phyloP scores from a whole-genome alignment of 2,797 vertebrate genomes.

The Xenops minutus region DNA sequence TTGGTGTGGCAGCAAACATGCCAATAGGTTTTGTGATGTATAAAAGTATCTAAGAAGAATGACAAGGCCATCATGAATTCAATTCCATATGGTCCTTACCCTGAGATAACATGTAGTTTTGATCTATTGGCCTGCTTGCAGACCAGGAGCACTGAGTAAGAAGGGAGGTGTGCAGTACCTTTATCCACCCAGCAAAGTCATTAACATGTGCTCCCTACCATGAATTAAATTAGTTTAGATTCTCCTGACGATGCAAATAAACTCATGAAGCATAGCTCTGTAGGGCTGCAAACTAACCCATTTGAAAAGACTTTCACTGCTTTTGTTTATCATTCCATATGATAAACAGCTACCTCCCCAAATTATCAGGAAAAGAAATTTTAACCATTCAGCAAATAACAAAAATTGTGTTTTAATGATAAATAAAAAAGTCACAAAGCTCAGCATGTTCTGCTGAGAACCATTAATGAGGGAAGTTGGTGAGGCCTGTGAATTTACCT shows the following conservation, averaged over 20 bases:
- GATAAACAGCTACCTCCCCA: conserved; percentile 43
- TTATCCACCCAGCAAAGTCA: not conserved
- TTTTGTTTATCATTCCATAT: conserved; percentile 31
- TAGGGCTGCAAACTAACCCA: conserved; percentile 42
- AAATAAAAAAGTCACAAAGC: conserved; percentile 47
- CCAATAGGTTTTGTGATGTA: not conserved
- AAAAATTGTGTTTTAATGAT: conserved; percentile 51
- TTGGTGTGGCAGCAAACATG: not conserved
- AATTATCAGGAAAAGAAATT: conserved; percentile 44
- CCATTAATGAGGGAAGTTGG: conserved; percentile 25
- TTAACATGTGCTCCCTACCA: conserved; percentile 66
- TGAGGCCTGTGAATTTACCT: not conserved
- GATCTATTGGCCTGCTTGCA: conserved; percentile 43
- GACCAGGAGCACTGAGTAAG: conserved; percentile 34
- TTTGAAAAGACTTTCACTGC: conserved; percentile 29
- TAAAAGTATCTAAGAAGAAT: not conserved
- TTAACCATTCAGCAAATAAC: conserved; percentile 43
- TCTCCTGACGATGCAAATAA: conserved; percentile 67
- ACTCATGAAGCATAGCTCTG: conserved; percentile 63
- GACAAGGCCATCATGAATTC: not conserved
- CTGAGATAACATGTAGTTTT: not conserved
- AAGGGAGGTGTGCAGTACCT: conserved; percentile 24
- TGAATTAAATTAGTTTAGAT: conserved; percentile 77
- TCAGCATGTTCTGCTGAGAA: conserved; percentile 34
- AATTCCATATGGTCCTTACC: not conserved